Evolutionary conservation across 2,113 vertebrate genomes (phyloP), one percentile per base, ranked within the genome.

Genomic region (Tupaia tana): DNA sequence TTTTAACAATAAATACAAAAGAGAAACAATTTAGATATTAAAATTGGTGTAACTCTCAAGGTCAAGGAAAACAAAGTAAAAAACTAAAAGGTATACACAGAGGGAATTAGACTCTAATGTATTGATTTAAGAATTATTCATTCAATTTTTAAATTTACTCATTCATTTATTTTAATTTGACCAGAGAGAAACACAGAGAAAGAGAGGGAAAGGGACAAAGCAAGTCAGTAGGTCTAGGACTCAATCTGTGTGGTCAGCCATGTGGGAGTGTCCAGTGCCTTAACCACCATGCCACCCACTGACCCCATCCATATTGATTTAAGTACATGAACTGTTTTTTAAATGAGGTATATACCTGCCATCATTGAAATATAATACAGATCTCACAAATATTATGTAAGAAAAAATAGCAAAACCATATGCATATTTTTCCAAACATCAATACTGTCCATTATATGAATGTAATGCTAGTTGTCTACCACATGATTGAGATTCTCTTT

Each of bases 1-100:
- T 93, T 89, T 96, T 81, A 80, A 27, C 52, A 91, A 74, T 73
- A 91, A 83, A 93, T 10, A 77, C 69, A 84, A 87, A 90, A n/a
- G 25, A 58, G 31, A 86, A 73, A 83, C 3, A 82, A 52, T 87
- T 83, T 87, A 77, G 83, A 67, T 71, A 70, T 34, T 77, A 75
- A 69, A 93, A 58, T 87, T 86, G 86, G 64, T 63, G 80, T 56
- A 58, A 80, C 73, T 88, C 12, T 93, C 31, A 84, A 82, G 22
- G n/a, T 89, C 56, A 95, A 81, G 34, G 11, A 77, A 94, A 89
- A 74, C 54, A 78, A 92, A 58, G 18, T 29, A 88, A 80, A 89
- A 93, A 70, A 85, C 24, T 69, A 86, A 94, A 11, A 10, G 10
- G 19, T 9, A 75, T 59, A 58, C 91, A 70, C 85, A 85, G 18